These are phyloP conservation scores for Piscicola geometra DNA, from an alignment of 2,888 invertebrate species.

Conservation along the genomic window DNA sequence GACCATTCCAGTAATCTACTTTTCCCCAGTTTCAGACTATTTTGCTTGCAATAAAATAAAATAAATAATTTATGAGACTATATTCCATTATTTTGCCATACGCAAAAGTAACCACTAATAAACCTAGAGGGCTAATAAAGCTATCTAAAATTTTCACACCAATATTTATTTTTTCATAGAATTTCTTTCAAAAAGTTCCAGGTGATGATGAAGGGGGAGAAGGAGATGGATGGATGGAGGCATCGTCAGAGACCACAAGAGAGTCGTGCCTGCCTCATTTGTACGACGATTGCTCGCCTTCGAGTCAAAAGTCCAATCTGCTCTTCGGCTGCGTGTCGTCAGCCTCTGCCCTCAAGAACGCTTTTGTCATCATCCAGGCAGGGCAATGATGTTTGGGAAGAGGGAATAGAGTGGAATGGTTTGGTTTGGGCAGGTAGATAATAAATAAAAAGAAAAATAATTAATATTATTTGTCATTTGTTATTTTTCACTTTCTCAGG, in stretches of 20 bases:
- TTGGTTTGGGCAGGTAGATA: no score
- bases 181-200: background rate
- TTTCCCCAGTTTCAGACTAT: no score
- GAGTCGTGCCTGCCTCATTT: slow-evolving; percentile 40
- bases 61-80: no score
- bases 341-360: slow-evolving; percentile 52
- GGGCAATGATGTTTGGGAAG: background rate
- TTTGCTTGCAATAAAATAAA: no score
- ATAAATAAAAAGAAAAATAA: no score
- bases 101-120: no score
- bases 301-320: slow-evolving; percentile 40
- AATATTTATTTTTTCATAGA: background rate
- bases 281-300: slow-evolving; percentile 41
- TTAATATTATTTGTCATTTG: background rate
- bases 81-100: no score
- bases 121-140: no score
- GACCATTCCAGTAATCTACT: slow-evolving; percentile 48
- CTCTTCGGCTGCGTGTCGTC: slow-evolving; percentile 45
- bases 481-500: slow-evolving; percentile 33
- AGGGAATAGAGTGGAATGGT: no score
- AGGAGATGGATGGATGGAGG: background rate
- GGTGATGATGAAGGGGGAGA: slow-evolving; percentile 9
- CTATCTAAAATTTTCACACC: no score
- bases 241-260: slow-evolving; percentile 33
- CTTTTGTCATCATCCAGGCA: slow-evolving; percentile 58